Conservation (phyloP, 2,797 vertebrate genomes). For the Betta splendens region DNA sequence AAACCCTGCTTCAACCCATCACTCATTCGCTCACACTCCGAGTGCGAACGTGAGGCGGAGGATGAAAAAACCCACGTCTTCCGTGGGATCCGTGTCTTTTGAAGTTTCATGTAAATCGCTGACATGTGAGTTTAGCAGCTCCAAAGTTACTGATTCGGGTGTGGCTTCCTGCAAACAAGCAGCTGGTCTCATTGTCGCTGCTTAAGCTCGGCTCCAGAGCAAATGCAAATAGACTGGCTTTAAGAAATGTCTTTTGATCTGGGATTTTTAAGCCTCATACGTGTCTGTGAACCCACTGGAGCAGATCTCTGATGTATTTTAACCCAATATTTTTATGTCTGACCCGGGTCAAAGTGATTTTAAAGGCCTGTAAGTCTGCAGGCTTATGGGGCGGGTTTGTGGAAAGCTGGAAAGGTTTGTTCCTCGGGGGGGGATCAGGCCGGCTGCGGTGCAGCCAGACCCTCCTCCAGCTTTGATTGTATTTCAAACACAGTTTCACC, state of each 20-base stretch:
- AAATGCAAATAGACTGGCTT: constrained; percentile 54
- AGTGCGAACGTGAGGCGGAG: constrained; percentile 5
- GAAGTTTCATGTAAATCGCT: constrained; percentile 17
- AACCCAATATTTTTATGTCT: constrained; percentile 55
- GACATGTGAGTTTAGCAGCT: constrained; percentile 3
- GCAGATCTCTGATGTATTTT: constrained; percentile 41
- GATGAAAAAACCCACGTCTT: constrained; percentile 5
- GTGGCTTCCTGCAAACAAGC: constrained; percentile 13
- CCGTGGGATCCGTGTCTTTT: constrained; percentile 14
- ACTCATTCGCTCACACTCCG: not conserved
- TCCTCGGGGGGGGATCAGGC: constrained; percentile 42
- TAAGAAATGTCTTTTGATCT: constrained; percentile 54
- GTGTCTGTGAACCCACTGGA: constrained; percentile 23
- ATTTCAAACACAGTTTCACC: constrained; percentile 60
- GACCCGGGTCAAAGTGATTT: constrained; percentile 60
- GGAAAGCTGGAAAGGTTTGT: constrained; percentile 33
- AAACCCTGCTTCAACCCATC: constrained; percentile 15
- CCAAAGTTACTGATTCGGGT: constrained; percentile 18
- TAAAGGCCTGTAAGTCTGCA: constrained; percentile 49
- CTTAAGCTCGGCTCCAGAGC: constrained; percentile 37
- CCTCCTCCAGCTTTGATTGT: constrained; percentile 62
- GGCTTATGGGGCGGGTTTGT: constrained; percentile 55
- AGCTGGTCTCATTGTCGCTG: constrained; percentile 39
- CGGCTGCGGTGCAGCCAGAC: constrained; percentile 25
- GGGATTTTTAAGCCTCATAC: constrained; percentile 48